These are phyloP conservation scores for Mandrillus leucophaeus DNA, from an alignment of 2,113 vertebrate species.

Conservation along the genomic window DNA sequence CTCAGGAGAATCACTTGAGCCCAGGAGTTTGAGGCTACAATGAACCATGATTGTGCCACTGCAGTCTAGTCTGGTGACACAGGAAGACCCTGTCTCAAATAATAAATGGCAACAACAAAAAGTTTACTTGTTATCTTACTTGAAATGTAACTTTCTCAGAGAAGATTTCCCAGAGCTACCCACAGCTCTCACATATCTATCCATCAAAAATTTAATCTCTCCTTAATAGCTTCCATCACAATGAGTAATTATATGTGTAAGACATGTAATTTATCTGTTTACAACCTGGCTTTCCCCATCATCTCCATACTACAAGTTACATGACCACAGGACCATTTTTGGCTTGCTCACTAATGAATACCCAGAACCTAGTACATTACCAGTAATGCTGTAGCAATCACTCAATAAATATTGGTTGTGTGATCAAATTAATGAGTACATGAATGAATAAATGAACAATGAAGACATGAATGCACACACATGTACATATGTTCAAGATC, in stretches of 20 bases:
- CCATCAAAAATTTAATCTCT: constrained; percentile 59
- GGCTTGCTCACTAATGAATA: not conserved
- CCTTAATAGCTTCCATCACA: constrained; percentile 40
- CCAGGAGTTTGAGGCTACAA: too few species aligned
- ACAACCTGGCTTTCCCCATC: not conserved
- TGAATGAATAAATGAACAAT: not conserved
- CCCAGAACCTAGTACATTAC: not conserved
- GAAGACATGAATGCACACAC: not conserved
- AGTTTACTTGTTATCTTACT: not conserved
- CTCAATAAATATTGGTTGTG: not conserved
- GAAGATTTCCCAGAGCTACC: not conserved
- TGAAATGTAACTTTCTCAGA: constrained; percentile 32
- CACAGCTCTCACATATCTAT: not conserved
- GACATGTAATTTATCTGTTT: constrained; percentile 66
- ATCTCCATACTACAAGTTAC: not conserved
- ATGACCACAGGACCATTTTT: not conserved
- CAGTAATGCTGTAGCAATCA: not conserved
- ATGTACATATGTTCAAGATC: not conserved
- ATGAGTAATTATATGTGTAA: constrained; percentile 59
- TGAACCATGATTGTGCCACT: too few species aligned
- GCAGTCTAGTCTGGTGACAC: too few species aligned
- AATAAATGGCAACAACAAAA: too few species aligned
- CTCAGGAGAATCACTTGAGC: too few species aligned
- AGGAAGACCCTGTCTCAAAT: too few species aligned
- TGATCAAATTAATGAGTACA: not conserved